Percentiles rank a stretch among this genome's conserved stretches.
These are phyloP conservation scores for Monomorium pharaonis DNA, from an alignment of 1,140 invertebrate species.

Conservation along the genomic window DNA sequence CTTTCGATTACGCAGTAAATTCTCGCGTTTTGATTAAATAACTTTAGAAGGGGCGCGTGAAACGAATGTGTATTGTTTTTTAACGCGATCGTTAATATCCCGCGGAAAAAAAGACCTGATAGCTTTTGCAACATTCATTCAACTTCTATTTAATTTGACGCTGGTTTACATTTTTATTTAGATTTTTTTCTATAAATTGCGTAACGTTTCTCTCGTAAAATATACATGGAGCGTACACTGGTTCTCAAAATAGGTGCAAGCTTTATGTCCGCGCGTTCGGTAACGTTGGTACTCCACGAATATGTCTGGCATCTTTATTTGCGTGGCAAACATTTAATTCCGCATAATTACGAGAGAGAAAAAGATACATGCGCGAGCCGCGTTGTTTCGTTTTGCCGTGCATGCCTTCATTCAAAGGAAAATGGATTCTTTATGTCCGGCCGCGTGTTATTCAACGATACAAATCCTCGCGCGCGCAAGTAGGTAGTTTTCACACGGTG, in stretches of 20 bases:
- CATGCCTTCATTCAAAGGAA: neutral
- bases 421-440: constrained; percentile 3
- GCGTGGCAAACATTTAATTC: constrained; percentile 2
- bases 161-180: neutral
- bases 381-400: neutral
- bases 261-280: neutral
- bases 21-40: constrained; percentile 22
- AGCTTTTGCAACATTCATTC: constrained; percentile 1
- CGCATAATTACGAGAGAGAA: neutral
- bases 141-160: neutral
- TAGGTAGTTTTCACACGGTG: neutral
- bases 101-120: neutral
- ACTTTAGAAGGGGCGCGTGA: neutral
- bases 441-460: constrained; percentile 7
- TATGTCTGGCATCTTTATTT: neutral
- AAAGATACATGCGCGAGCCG: neutral
- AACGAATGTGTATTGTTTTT: neutral
- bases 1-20: constrained; percentile 24
- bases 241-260: neutral
- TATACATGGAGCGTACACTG: neutral
- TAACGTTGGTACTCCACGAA: neutral
- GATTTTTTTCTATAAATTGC: constrained; percentile 2
- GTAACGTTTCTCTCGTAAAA: neutral
- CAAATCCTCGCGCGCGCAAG: constrained; percentile 5
- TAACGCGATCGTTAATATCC: neutral